Conservation (phyloP, 2,797 vertebrate species). For the Allobates femoralis region DNA sequence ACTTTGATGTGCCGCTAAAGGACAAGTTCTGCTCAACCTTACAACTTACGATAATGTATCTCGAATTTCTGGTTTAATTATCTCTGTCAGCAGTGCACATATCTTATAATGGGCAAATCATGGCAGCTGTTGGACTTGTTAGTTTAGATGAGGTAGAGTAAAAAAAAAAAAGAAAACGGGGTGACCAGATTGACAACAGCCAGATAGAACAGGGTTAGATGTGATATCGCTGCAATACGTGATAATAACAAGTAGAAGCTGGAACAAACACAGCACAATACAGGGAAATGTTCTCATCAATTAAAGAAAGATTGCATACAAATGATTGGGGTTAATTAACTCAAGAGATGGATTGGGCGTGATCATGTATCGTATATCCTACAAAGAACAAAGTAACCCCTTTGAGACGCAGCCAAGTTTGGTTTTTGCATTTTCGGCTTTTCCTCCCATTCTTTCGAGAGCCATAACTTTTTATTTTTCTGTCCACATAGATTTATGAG, state of each 20-base stretch:
- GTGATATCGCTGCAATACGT: not conserved
- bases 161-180: constrained; percentile 13
- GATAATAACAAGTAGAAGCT: constrained; percentile 26
- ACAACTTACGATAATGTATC: constrained; percentile 47
- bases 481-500: too few relatives aligned
- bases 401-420: too few relatives aligned
- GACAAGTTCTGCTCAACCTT: constrained; percentile 35
- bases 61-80: constrained; percentile 42
- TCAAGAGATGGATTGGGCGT: not conserved
- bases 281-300: too few relatives aligned
- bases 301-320: not conserved
- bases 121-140: constrained; percentile 35
- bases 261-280: not conserved
- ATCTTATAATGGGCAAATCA: constrained; percentile 32
- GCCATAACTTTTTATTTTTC: too few relatives aligned
- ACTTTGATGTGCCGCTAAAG: constrained; percentile 13
- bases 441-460: too few relatives aligned
- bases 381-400: too few relatives aligned
- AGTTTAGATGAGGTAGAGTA: constrained; percentile 32
- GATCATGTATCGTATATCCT: not conserved
- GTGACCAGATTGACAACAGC: constrained; percentile 27
- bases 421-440: too few relatives aligned
- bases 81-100: constrained; percentile 50
- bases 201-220: constrained; percentile 9
- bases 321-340: not conserved